Percentiles rank a stretch among this genome's conserved stretches.
phyloP scores from a whole-genome alignment of 2,888 invertebrate species.

The Didymodactylos carnosus region DNA sequence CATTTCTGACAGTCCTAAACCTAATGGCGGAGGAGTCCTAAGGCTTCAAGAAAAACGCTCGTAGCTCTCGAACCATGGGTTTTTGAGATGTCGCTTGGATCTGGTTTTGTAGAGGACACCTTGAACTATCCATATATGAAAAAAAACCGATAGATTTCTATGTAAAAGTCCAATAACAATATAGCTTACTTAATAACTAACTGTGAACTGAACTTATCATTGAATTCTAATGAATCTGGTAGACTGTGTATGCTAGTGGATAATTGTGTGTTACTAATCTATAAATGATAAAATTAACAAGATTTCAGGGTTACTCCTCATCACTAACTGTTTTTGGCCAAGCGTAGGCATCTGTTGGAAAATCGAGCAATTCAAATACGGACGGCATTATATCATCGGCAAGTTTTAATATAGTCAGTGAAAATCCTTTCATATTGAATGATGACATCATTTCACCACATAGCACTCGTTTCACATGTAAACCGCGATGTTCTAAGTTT shows the following conservation, averaged over 20 bases:
- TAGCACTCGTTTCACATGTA: constrained; percentile 41
- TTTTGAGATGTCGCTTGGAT: too few species aligned
- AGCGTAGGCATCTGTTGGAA: constrained; percentile 41
- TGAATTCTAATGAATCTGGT: neutral
- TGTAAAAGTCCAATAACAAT: neutral
- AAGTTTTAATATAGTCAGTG: constrained; percentile 44
- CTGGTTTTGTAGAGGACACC: too few species aligned
- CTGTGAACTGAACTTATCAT: neutral
- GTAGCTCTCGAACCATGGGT: too few species aligned
- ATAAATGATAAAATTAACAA: too few species aligned
- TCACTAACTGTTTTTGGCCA: constrained; percentile 41
- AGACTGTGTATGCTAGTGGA: neutral
- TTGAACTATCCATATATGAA: too few species aligned
- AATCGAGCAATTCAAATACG: constrained; percentile 32
- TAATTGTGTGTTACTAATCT: neutral
- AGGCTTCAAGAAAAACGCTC: too few species aligned
- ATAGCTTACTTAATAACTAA: neutral
- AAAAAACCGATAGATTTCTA: neutral
- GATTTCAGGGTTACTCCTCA: neutral
- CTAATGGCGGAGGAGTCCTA: too few species aligned
- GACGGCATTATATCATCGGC: neutral
- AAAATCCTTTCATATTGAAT: constrained; percentile 55
- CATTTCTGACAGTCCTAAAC: too few species aligned
- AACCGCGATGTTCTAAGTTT: constrained; percentile 35
- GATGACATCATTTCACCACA: constrained; percentile 50